Conservation (phyloP, 2,797 vertebrate genomes). For the Aythya fuligula region DNA sequence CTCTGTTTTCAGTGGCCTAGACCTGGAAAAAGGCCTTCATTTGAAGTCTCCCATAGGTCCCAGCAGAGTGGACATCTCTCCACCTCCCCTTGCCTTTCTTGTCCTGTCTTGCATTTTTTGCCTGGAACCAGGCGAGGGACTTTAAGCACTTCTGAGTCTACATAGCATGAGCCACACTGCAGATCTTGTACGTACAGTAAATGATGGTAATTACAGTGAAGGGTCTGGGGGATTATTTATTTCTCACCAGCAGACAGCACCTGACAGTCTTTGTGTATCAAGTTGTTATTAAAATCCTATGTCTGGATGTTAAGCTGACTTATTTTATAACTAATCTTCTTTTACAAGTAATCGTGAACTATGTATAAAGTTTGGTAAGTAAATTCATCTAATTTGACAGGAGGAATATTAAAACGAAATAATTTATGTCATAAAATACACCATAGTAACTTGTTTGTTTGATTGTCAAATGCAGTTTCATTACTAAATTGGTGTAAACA, state of each 20-base stretch:
- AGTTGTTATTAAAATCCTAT: constrained; percentile 74
- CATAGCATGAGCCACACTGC: neutral
- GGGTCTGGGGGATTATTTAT: constrained; percentile 66
- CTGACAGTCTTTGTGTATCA: constrained; percentile 74
- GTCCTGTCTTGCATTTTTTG: neutral
- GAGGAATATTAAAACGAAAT: constrained; percentile 73
- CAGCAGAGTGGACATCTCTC: neutral
- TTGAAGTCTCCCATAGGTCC: neutral
- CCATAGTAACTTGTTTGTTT: constrained; percentile 55
- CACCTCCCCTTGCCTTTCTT: neutral
- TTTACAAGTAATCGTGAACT: constrained; percentile 72
- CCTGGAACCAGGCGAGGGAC: neutral
- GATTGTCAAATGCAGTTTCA: constrained; percentile 63
- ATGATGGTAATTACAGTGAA: constrained; percentile 69
- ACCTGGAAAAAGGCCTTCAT: rapidly evolving
- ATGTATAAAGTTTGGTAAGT: constrained; percentile 72
- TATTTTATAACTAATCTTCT: constrained; percentile 77
- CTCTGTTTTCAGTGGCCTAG: neutral
- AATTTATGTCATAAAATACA: constrained; percentile 71
- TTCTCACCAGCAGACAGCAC: constrained; percentile 67
- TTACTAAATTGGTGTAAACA: constrained; percentile 63
- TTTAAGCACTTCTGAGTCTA: constrained; percentile 28
- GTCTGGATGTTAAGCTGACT: constrained; percentile 70
- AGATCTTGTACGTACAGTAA: constrained; percentile 30
- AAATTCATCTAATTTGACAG: constrained; percentile 78